Conservation (phyloP, 2,797 vertebrate genomes). For the Falco peregrinus region DNA sequence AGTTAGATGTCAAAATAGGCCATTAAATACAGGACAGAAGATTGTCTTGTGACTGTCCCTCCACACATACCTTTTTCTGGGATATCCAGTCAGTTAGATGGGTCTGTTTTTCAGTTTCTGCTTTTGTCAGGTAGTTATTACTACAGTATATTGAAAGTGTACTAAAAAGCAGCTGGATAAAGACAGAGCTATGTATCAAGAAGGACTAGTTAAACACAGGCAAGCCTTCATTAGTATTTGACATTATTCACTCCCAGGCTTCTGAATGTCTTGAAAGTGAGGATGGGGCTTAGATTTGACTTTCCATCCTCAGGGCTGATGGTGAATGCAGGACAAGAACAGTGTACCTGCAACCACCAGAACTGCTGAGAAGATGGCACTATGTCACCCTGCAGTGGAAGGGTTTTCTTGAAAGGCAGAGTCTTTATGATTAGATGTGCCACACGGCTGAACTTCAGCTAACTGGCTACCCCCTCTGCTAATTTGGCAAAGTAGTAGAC, state of each 20-base stretch:
- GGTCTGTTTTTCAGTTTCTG: not conserved
- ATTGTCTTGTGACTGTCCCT: not conserved
- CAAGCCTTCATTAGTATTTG: not conserved
- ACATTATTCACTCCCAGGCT: not conserved
- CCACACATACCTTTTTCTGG: not conserved
- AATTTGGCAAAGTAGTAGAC: not conserved
- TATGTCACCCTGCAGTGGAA: not conserved
- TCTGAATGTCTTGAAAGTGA: not conserved
- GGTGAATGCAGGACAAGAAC: not conserved
- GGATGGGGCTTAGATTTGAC: not conserved
- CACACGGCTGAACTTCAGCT: not conserved
- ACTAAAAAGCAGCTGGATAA: not conserved
- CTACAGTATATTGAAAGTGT: not conserved
- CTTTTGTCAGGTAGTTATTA: not conserved
- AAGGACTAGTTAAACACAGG: not conserved
- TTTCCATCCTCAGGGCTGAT: not conserved
- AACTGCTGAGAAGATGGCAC: not conserved
- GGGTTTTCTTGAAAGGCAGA: not conserved
- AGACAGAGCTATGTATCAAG: not conserved
- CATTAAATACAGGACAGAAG: not conserved
- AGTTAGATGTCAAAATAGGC: not conserved
- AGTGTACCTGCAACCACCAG: not conserved
- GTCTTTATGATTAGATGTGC: not conserved
- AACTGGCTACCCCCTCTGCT: not conserved
- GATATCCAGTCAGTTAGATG: not conserved